phyloP scores from a whole-genome alignment of 2,113 vertebrate species.

The Meriones unguiculatus region DNA sequence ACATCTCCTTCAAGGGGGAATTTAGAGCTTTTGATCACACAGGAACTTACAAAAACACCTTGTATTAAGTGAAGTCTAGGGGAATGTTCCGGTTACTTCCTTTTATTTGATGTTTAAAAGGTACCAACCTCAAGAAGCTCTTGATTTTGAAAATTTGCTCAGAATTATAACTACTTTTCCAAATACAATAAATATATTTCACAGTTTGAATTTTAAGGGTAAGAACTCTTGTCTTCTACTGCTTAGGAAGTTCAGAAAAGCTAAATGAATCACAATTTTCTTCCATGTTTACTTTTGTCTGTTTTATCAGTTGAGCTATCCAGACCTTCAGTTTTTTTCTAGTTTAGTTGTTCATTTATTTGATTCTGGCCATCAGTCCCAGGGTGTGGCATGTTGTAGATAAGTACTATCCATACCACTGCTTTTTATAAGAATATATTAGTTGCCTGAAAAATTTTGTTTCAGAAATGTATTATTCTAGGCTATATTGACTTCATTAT shows the following conservation, averaged over 20 bases:
- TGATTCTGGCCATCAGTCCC: neutral
- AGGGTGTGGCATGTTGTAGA: neutral
- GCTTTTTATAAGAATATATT: slow-evolving; percentile 38
- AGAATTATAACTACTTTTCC: slow-evolving; percentile 8
- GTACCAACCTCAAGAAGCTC: slow-evolving; percentile 28
- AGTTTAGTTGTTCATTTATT: neutral
- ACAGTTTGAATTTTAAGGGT: slow-evolving; percentile 45
- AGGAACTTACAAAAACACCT: slow-evolving; percentile 10
- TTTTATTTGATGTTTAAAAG: slow-evolving; percentile 43
- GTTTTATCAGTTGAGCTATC: neutral
- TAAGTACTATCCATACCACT: neutral
- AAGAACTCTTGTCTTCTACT: neutral
- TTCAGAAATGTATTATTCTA: slow-evolving; percentile 18
- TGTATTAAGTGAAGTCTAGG: neutral
- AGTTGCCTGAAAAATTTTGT: slow-evolving; percentile 10
- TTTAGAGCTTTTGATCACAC: slow-evolving; percentile 63
- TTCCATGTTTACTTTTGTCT: neutral
- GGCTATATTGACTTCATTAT: slow-evolving; percentile 25
- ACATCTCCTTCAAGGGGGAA: slow-evolving; percentile 40
- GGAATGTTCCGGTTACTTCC: neutral
- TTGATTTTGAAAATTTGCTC: slow-evolving; percentile 49
- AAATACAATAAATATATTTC: slow-evolving; percentile 47
- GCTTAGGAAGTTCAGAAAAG: neutral
- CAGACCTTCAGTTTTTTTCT: neutral
- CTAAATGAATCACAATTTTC: neutral